Conservation (phyloP, 2,797 vertebrate genomes). For the Gila robusta region DNA sequence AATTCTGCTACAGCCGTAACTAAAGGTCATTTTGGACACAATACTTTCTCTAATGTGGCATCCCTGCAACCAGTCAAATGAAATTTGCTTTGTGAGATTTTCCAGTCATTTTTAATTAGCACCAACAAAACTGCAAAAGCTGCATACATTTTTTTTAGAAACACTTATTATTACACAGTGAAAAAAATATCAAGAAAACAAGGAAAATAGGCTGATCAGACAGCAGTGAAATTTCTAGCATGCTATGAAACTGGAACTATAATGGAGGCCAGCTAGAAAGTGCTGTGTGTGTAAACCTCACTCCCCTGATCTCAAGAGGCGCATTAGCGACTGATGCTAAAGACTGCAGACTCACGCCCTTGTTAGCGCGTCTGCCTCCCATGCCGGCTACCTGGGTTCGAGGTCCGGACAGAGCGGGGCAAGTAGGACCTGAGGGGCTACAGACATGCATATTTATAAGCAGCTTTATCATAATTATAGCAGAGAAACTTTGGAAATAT, state of each 20-base stretch:
- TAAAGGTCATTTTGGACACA: slow-evolving; percentile 13
- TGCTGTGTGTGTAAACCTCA: too few relatives aligned
- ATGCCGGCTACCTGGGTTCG: too few relatives aligned
- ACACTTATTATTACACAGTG: neutral
- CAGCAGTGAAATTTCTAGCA: neutral
- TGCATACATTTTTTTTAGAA: neutral
- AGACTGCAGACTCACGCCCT: too few relatives aligned
- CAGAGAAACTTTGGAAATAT: neutral
- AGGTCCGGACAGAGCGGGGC: too few relatives aligned
- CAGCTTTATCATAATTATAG: neutral
- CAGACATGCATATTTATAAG: neutral
- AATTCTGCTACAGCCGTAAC: neutral
- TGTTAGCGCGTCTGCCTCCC: too few relatives aligned
- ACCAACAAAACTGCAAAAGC: slow-evolving; percentile 4
- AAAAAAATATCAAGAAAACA: neutral
- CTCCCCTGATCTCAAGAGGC: too few relatives aligned
- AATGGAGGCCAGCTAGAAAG: too few relatives aligned
- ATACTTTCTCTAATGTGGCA: slow-evolving; percentile 27
- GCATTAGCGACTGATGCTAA: too few relatives aligned
- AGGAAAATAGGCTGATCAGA: neutral
- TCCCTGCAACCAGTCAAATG: neutral
- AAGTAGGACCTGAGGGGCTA: too few relatives aligned
- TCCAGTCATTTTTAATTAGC: neutral
- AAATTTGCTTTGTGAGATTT: slow-evolving; percentile 21
- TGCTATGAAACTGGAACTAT: too few relatives aligned